These are phyloP conservation scores for Mayetiola destructor DNA, from an alignment of 2,888 invertebrate genomes.

Conservation along the genomic window DNA sequence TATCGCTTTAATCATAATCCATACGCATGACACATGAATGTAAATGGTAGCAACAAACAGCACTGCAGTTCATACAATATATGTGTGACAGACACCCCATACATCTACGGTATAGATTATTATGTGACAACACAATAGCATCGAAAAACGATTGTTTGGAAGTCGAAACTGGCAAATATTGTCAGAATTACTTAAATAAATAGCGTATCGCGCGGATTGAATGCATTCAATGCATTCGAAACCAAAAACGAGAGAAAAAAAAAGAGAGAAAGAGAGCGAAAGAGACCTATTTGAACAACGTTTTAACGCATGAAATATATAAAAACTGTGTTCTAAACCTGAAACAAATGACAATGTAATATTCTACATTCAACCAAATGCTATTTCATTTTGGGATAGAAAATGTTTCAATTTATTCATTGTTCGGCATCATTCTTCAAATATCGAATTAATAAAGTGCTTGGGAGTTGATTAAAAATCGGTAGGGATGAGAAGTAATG, in stretches of 20 bases:
- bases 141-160: background rate
- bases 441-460: no score
- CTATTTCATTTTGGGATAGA: no score
- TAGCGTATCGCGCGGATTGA: conserved; percentile 4
- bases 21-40: background rate
- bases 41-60: background rate
- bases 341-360: no score
- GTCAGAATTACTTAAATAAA: conserved; percentile 10
- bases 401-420: no score
- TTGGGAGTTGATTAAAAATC: no score
- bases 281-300: no score
- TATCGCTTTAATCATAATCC: conserved; percentile 13
- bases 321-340: no score
- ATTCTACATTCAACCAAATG: no score
- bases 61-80: background rate
- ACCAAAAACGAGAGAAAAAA: background rate
- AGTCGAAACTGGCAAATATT: conserved; percentile 6
- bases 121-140: background rate
- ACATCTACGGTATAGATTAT: no score
- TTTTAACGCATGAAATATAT: no score
- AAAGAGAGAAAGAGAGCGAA: background rate
- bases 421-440: no score
- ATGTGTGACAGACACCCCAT: background rate
- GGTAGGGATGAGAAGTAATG: no score
- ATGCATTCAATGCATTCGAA: background rate